Evolutionary conservation across 2,888 invertebrate genomes (phyloP).

Genomic region (Drosophila hamatofila): DNA sequence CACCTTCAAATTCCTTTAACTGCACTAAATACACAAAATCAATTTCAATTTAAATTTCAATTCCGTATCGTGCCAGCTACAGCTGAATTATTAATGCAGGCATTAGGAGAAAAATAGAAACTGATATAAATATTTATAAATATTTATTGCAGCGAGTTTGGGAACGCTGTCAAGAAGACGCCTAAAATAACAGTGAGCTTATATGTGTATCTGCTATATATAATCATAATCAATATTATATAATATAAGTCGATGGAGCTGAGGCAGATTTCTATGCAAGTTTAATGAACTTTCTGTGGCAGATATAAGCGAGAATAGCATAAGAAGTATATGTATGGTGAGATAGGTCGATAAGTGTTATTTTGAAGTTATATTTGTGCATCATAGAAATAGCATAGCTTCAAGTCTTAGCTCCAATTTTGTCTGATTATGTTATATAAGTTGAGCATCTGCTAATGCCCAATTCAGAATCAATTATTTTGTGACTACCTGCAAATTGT

Average conservation of each 20-base stretch:
- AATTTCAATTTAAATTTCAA: constrained; percentile 8
- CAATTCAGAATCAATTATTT: too few relatives aligned
- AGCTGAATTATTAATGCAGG: constrained; percentile 3
- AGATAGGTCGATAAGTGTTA: neutral
- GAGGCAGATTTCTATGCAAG: neutral
- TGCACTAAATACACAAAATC: constrained; percentile 1
- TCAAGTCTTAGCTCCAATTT: too few relatives aligned
- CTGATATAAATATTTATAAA: constrained; percentile 3
- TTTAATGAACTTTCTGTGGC: neutral
- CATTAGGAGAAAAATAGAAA: constrained; percentile 3
- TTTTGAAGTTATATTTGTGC: too few relatives aligned
- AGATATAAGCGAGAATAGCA: neutral
- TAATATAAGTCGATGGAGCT: neutral
- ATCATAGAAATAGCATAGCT: too few relatives aligned
- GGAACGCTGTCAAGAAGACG: neutral
- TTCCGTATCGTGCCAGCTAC: neutral
- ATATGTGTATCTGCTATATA: neutral
- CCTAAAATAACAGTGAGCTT: neutral
- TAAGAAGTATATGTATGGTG: neutral
- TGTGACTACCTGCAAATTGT: too few relatives aligned
- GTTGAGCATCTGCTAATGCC: too few relatives aligned
- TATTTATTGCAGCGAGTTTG: neutral
- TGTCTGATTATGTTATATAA: too few relatives aligned
- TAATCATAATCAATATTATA: neutral
- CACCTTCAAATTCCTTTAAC: neutral